A percentile compares a stretch with the other conserved stretches of the same genome.
Conservation (phyloP, 2,797 vertebrate genomes). For the Corythornis leucogaster region DNA sequence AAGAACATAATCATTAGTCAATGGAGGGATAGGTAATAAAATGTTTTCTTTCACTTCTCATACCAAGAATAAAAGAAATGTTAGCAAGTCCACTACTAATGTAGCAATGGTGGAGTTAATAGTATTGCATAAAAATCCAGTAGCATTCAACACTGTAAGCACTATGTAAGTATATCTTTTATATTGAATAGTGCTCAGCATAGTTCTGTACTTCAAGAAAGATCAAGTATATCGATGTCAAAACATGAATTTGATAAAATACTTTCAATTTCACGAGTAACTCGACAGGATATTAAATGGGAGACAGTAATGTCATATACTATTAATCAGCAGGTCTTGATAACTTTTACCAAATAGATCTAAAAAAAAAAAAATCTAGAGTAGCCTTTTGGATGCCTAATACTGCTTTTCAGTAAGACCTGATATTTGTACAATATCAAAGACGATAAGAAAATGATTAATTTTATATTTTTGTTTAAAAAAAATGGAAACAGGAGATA, state of each 20-base stretch:
- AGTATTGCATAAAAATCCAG: neutral
- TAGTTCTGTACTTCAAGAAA: neutral
- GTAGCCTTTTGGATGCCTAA: neutral
- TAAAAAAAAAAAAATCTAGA: neutral
- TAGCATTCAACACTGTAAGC: neutral
- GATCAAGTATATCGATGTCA: neutral
- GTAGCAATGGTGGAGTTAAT: neutral
- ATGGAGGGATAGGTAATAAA: neutral
- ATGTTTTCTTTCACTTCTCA: neutral
- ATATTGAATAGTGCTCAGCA: neutral
- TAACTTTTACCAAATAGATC: neutral
- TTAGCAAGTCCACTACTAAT: neutral
- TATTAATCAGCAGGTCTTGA: neutral
- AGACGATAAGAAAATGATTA: neutral
- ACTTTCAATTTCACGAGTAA: constrained; percentile 5
- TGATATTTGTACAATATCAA: neutral
- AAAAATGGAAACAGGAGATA: neutral
- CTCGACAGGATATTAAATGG: neutral
- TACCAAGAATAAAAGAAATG: neutral
- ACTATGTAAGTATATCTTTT: neutral
- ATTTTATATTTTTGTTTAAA: neutral
- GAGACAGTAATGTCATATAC: neutral
- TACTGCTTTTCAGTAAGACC: neutral
- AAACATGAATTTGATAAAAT: constrained; percentile 9
- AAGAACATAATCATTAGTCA: neutral